Evolutionary conservation across 2,113 vertebrate genomes (phyloP).

Genomic region (Genyomyrus donnyi): DNA sequence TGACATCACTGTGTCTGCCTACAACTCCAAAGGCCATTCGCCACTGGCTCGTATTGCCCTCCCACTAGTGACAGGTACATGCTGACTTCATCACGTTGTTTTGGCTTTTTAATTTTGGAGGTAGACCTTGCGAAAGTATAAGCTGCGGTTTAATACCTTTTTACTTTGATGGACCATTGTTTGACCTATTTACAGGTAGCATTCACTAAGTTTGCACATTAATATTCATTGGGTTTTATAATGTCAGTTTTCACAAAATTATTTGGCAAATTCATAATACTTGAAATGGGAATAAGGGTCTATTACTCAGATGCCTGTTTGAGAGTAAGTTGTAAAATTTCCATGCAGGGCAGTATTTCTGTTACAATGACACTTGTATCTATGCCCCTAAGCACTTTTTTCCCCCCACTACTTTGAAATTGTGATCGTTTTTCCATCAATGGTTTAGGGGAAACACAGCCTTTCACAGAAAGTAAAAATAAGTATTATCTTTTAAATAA

Average conservation of each 20-base stretch:
- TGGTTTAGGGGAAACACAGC: not conserved
- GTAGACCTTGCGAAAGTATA: not conserved
- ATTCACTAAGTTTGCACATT: not conserved
- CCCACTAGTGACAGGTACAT: slow-evolving; percentile 39
- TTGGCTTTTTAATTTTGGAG: not conserved
- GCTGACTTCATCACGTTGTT: no score
- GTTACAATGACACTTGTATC: not conserved
- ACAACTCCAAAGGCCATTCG: slow-evolving; percentile 57
- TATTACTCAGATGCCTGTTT: not conserved
- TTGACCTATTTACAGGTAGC: not conserved
- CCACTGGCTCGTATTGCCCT: slow-evolving; percentile 43
- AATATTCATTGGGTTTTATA: not conserved
- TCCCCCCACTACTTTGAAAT: not conserved
- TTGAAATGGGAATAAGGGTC: not conserved
- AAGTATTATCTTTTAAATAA: not conserved
- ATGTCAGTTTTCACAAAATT: not conserved
- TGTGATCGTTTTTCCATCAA: not conserved
- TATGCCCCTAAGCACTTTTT: not conserved
- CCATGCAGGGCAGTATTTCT: not conserved
- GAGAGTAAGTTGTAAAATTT: not conserved
- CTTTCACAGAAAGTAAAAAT: not conserved
- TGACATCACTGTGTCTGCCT: slow-evolving; percentile 45
- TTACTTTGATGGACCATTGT: not conserved
- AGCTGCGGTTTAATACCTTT: not conserved
- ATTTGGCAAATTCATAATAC: not conserved